phyloP scores from a whole-genome alignment of 2,113 vertebrate genomes.

The Gymnarchus niloticus region DNA sequence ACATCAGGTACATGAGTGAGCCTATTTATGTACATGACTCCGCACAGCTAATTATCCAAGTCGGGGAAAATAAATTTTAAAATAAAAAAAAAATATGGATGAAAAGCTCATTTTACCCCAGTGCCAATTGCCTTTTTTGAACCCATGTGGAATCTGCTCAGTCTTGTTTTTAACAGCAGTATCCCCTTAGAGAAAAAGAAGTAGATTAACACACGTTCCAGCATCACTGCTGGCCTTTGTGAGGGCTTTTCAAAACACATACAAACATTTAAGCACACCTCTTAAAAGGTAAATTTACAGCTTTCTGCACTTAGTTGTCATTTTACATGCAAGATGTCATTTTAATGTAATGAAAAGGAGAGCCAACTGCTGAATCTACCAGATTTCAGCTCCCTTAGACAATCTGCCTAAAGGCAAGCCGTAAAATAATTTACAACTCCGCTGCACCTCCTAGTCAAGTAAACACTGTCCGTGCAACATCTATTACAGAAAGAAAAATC shows the following conservation, averaged over 20 bases:
- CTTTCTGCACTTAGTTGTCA: neutral
- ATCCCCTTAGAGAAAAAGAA: conserved; percentile 71
- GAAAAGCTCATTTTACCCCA: conserved; percentile 72
- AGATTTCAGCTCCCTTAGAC: neutral
- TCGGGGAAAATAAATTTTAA: neutral
- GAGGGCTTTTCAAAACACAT: neutral
- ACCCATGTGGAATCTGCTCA: conserved; percentile 70
- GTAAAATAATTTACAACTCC: neutral
- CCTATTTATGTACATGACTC: conserved; percentile 9
- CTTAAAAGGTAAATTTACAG: neutral
- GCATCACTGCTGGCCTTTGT: conserved; percentile 16
- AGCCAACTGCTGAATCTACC: neutral
- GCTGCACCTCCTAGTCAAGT: too few relatives aligned
- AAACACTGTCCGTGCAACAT: too few relatives aligned
- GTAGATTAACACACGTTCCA: conserved; percentile 53
- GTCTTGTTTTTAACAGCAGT: conserved; percentile 73
- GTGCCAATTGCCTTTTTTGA: conserved; percentile 76
- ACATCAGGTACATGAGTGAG: neutral
- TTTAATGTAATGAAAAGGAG: neutral
- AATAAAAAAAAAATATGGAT: conserved; percentile 45
- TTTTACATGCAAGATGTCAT: neutral
- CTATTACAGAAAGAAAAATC: too few relatives aligned
- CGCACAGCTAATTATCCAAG: neutral
- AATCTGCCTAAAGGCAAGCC: neutral
- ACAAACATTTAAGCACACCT: neutral